Conservation (phyloP, 1,140 invertebrate species). For the Daktulosphaira vitifoliae region DNA sequence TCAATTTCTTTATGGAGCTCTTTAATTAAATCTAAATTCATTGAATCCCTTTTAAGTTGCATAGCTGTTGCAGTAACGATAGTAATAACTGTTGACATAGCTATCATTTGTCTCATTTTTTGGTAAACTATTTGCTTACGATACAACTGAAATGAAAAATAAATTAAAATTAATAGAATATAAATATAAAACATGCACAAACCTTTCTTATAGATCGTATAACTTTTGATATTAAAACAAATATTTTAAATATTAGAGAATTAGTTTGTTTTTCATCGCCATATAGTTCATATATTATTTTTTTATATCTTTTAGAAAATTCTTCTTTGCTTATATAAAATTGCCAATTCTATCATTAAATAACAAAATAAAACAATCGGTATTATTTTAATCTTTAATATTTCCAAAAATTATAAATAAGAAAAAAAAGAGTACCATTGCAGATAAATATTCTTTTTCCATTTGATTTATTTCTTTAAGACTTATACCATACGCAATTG, state of each 20-base stretch:
- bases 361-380: not conserved
- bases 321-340: slow-evolving; percentile 62
- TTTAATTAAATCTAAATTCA: not conserved
- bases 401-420: not conserved
- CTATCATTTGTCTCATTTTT: slow-evolving; percentile 22
- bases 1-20: not conserved
- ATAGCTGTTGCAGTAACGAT: slow-evolving; percentile 8
- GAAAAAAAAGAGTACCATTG: slow-evolving; percentile 63
- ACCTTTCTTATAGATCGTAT: slow-evolving; percentile 17
- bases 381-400: not conserved
- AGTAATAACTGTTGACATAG: slow-evolving; percentile 20
- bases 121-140: not conserved
- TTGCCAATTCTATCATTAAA: slow-evolving; percentile 64
- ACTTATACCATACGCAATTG: slow-evolving; percentile 63
- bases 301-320: slow-evolving; percentile 58
- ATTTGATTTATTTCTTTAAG: slow-evolving; percentile 67
- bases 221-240: slow-evolving; percentile 11
- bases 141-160: slow-evolving; percentile 1
- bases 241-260: slow-evolving; percentile 10
- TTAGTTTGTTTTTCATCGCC: slow-evolving; percentile 1
- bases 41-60: not conserved
- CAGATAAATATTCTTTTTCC: slow-evolving; percentile 78
- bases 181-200: not conserved
- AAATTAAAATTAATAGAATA: not conserved
- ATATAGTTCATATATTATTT: slow-evolving; percentile 47